Evolutionary conservation across 2,113 vertebrate species (phyloP), one percentile per base, ranked within the genome.

Genomic region (Capricornis sumatraensis): DNA sequence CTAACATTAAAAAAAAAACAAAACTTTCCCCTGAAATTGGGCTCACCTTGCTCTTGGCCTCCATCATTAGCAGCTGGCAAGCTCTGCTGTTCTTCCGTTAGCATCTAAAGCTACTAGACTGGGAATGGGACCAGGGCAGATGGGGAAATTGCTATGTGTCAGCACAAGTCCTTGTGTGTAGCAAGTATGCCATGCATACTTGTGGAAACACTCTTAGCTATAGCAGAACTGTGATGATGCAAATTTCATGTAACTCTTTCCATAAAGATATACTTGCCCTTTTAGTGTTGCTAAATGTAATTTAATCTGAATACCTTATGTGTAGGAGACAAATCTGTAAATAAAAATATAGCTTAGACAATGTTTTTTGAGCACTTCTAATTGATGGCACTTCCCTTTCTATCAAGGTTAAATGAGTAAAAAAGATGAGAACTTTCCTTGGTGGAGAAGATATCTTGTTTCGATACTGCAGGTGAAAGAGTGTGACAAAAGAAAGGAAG

Each of bases 321-420:
- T 87, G 40, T n/a, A 92, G 89, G 30, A 79, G 74, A 88, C 89
- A 94, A 43, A 71, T 87, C 55, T 88, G 10, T 47, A 64, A 85
- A 64, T 88, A 86, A 87, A 94, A 93, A 93, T 88, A 16, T 45
- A 74, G 52, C 30, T 92, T 78, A 82, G 85, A 55, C 91, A 90
- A 6, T 94, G 21, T 87, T 79, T 89, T 95, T 71, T 58, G 82
- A 95, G 53, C 57, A 52, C 27, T 57, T 81, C 45, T 88, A 64
- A 23, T 11, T 27, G 47, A n/a, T 64, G 87, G 60, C 19, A 71
- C 57, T 85, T 78, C 3, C 12, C 6, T 28, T 92, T 87, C 83
- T 86, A 67, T 55, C 45, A 74, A 92, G 27, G 79, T 55, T 93
- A 93, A 92, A 53, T 92, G 60, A 47, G 27, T 89, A n/a, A 79